These are phyloP conservation scores for Geothlypis trichas DNA, from an alignment of 2,113 vertebrate genomes.

Conservation along the genomic window DNA sequence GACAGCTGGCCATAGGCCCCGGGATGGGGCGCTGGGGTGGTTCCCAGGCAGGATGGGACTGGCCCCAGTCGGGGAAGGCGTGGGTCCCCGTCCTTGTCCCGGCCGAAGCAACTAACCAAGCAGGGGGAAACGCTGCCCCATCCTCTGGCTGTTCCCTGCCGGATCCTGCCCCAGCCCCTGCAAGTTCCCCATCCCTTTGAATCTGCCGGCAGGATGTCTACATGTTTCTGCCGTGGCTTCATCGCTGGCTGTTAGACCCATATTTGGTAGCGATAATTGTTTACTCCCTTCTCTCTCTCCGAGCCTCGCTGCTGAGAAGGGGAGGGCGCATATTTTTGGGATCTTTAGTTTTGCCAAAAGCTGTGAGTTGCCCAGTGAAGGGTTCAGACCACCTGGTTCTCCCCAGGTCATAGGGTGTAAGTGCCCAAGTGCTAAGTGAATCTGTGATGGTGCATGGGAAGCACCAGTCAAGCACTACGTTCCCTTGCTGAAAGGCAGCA, in stretches of 20 bases:
- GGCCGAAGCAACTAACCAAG: neutral
- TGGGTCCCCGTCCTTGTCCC: neutral
- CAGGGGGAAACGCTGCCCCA: neutral
- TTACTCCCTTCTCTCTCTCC: slow-evolving; percentile 9
- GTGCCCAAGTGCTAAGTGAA: neutral
- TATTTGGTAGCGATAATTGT: slow-evolving; percentile 70
- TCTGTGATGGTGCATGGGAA: neutral
- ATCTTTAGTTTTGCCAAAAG: neutral
- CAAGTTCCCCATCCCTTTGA: neutral
- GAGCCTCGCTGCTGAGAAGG: neutral
- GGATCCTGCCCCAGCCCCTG: neutral
- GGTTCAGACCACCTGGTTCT: neutral
- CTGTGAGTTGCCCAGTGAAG: neutral
- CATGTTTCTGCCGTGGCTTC: slow-evolving; percentile 44
- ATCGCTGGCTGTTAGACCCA: slow-evolving; percentile 54
- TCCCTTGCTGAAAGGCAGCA: accelerated
- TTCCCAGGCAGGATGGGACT: neutral
- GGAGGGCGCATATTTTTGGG: slow-evolving; percentile 11
- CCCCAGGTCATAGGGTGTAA: neutral
- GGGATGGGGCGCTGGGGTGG: neutral
- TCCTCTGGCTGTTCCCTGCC: neutral
- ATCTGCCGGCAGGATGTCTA: slow-evolving; percentile 53
- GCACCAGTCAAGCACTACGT: accelerated
- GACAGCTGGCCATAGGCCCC: accelerated
- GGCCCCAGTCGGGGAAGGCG: accelerated